Percentiles rank a stretch among this genome's conserved stretches.
phyloP scores from a whole-genome alignment of 2,888 invertebrate genomes.

The Leucophenga maculata region DNA sequence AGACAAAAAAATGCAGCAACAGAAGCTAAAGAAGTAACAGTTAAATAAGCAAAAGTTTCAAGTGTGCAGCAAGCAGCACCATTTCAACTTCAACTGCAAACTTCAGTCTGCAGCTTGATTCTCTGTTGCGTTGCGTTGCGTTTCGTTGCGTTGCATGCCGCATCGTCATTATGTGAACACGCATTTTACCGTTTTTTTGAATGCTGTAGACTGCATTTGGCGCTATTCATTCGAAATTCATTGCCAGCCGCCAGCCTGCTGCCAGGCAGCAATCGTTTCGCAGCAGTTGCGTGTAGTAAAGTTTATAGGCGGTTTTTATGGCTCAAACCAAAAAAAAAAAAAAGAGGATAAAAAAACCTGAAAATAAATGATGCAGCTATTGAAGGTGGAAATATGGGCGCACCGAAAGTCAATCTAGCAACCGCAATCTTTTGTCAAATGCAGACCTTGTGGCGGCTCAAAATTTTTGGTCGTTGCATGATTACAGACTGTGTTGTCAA shows the following conservation, averaged over 20 bases:
- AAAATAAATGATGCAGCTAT: too few species aligned
- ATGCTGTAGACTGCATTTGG: too few species aligned
- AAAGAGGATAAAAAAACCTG: too few species aligned
- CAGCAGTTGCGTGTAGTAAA: constrained; percentile 49
- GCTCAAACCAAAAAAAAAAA: too few species aligned
- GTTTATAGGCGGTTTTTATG: constrained; percentile 26
- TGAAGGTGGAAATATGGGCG: too few species aligned
- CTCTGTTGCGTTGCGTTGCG: too few species aligned
- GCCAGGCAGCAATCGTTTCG: constrained; percentile 25
- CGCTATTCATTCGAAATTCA: too few species aligned
- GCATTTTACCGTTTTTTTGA: constrained; percentile 54
- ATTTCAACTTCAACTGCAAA: constrained; percentile 9
- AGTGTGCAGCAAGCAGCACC: neutral
- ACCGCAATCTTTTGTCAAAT: constrained; percentile 19
- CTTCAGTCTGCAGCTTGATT: neutral
- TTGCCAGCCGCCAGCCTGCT: too few species aligned
- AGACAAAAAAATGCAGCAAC: constrained; percentile 5
- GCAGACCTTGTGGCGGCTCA: constrained; percentile 11
- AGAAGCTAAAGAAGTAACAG: constrained; percentile 42
- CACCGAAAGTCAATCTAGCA: neutral
- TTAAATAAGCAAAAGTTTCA: constrained; percentile 42
- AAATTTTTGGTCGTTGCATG: neutral
- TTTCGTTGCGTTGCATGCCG: constrained; percentile 12
- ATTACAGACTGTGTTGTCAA: neutral
- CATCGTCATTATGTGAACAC: constrained; percentile 42